Conservation (phyloP, 2,113 vertebrate species). For the Myotis davidii region DNA sequence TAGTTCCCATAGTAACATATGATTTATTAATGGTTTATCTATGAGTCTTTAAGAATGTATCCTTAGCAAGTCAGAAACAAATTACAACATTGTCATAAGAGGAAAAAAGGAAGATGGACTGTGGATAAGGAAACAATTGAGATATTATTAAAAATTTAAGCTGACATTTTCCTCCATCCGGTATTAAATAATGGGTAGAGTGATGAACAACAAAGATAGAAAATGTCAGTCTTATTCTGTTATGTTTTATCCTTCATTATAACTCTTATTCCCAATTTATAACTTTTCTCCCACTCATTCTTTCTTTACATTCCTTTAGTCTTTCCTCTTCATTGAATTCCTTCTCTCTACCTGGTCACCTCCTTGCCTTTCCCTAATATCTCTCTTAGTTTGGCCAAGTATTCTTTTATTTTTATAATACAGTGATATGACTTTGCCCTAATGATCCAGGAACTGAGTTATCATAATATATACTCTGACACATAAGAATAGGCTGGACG, state of each 20-base stretch:
- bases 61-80: conserved; percentile 27
- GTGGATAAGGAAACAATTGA: not conserved
- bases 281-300: not conserved
- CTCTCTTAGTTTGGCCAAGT: not conserved
- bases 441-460: conserved; percentile 12
- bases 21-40: conserved; percentile 53
- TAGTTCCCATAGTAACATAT: conserved; percentile 57
- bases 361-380: not conserved
- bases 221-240: not conserved
- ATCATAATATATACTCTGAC: not conserved
- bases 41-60: not conserved
- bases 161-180: not conserved
- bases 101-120: not conserved
- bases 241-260: not conserved
- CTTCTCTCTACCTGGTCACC: not conserved
- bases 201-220: not conserved
- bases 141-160: not conserved
- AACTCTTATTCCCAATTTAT: not conserved
- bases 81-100: not conserved
- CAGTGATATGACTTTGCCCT: not conserved
- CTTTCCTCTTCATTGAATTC: not conserved
- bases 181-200: not conserved
- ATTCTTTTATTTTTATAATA: not conserved
- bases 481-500: not conserved
- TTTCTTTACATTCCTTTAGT: not conserved